These are phyloP conservation scores for Choreutis nemorana DNA, from an alignment of 2,888 invertebrate species.

Conservation along the genomic window DNA sequence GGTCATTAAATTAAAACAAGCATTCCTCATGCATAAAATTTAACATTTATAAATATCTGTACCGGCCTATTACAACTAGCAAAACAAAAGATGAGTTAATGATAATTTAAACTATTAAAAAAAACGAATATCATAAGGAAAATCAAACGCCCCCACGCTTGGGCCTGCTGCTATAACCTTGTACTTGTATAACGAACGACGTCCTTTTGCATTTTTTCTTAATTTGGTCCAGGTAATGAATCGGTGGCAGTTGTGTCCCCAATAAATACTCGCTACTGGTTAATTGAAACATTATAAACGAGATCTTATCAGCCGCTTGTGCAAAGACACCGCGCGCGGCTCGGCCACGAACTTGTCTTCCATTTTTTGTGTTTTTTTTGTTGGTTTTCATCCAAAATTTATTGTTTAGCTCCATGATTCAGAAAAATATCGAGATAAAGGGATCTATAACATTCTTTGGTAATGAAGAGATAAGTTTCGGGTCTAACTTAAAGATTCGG, in stretches of 20 bases:
- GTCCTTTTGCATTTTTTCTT: conserved; percentile 30
- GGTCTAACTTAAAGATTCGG: no score
- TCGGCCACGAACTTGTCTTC: conserved; percentile 18
- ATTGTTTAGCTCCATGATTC: no score
- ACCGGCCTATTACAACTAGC: no score
- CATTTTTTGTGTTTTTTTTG: no score
- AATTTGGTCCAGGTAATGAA: conserved; percentile 43
- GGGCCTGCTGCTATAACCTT: conserved; percentile 20
- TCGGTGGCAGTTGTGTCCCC: conserved; percentile 36
- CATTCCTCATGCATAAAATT: no score
- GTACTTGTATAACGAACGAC: conserved; percentile 25
- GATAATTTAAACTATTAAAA: conserved; percentile 6
- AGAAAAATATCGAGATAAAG: no score
- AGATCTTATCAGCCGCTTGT: conserved; percentile 42
- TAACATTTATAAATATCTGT: no score
- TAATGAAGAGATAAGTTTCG: no score
- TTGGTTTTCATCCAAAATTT: no score
- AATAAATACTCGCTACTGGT: conserved; percentile 63
- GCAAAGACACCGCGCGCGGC: conserved; percentile 41
- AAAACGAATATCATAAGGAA: conserved; percentile 9
- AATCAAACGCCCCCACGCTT: conserved; percentile 11
- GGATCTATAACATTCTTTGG: no score
- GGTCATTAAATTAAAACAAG: no score
- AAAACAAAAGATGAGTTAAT: no score
- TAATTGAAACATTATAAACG: conserved; percentile 63